phyloP scores from a whole-genome alignment of 2,888 invertebrate genomes.

The Lasioglossum morio region DNA sequence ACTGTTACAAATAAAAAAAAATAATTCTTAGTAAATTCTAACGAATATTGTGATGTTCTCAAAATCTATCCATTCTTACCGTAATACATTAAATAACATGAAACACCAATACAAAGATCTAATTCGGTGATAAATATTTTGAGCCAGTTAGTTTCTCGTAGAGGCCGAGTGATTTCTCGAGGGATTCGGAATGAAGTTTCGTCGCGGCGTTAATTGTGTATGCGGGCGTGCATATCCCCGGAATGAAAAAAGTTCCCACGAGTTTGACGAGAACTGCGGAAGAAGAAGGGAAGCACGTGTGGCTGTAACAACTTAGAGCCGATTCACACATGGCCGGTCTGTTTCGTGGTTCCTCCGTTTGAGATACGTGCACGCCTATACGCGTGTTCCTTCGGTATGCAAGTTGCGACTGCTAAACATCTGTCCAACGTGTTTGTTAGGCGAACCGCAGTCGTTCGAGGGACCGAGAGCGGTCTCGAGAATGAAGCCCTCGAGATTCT shows the following conservation, averaged over 20 bases:
- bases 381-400: constrained; percentile 49
- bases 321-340: constrained; percentile 67
- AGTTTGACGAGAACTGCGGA: constrained; percentile 47
- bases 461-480: constrained; percentile 10
- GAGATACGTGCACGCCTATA: constrained; percentile 43
- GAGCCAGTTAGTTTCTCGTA: background rate
- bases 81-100: background rate
- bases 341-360: constrained; percentile 56
- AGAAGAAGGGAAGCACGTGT: constrained; percentile 62
- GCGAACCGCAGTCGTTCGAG: constrained; percentile 18
- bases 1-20: too few species aligned
- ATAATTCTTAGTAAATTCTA: background rate
- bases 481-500: constrained; percentile 21
- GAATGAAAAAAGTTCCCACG: constrained; percentile 70
- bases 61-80: background rate
- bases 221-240: constrained; percentile 63
- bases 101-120: background rate
- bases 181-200: background rate
- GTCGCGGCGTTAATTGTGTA: constrained; percentile 42
- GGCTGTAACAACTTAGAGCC: constrained; percentile 57
- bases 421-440: constrained; percentile 59
- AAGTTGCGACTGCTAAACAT: constrained; percentile 58
- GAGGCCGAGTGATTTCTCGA: background rate
- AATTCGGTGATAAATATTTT: background rate
- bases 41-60: background rate